Percentiles rank a stretch among this genome's conserved stretches.
These are phyloP conservation scores for Cyclargus thomasi DNA, from an alignment of 1,140 invertebrate genomes.

Conservation along the genomic window DNA sequence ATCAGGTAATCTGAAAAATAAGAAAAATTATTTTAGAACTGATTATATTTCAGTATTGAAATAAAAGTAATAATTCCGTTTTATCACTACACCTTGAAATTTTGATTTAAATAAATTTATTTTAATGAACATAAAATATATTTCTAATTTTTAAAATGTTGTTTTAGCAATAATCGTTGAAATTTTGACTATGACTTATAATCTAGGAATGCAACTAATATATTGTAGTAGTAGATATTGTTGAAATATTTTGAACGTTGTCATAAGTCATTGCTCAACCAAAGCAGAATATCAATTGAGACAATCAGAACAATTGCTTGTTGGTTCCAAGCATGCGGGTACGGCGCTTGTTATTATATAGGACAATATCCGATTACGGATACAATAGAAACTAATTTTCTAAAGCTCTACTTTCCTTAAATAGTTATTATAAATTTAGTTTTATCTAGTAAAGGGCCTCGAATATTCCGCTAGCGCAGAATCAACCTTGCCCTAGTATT, in stretches of 20 bases:
- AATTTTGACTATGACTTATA: neutral
- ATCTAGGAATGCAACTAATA: neutral
- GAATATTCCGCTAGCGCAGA: neutral
- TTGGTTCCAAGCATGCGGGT: conserved; percentile 16
- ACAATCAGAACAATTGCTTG: conserved; percentile 42
- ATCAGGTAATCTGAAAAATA: conserved; percentile 78
- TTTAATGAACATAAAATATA: no score
- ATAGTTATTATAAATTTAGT: neutral
- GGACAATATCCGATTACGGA: neutral
- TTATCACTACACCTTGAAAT: no score
- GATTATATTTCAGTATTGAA: no score
- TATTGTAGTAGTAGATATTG: neutral
- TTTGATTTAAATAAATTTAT: no score
- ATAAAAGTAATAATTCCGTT: no score
- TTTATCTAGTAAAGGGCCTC: neutral
- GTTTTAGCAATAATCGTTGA: no score
- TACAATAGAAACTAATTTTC: neutral
- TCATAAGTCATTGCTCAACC: neutral
- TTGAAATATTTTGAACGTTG: conserved; percentile 8
- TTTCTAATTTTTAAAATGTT: no score
- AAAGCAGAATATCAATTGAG: conserved; percentile 39
- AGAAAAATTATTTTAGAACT: conserved; percentile 17
- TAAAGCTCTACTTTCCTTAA: neutral
- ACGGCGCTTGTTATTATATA: neutral
- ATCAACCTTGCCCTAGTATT: neutral